phyloP scores from a whole-genome alignment of 2,888 invertebrate genomes.

The Muschampia plurimacula region DNA sequence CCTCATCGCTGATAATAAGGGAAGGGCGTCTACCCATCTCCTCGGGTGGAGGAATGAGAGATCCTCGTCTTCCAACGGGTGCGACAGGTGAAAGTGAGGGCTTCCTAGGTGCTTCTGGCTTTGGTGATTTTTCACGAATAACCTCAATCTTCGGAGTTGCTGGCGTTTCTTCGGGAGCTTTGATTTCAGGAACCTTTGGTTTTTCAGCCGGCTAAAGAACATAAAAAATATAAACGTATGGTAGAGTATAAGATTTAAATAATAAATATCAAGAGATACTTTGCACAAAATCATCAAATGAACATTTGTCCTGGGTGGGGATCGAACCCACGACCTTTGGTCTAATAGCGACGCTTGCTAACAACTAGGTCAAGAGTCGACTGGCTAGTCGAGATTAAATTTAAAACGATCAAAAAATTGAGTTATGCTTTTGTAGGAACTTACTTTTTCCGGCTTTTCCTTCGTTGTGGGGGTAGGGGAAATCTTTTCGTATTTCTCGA shows the following conservation, averaged over 20 bases:
- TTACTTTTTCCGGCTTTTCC: conserved; percentile 78
- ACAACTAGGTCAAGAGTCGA: too few relatives aligned
- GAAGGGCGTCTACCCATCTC: conserved; percentile 95
- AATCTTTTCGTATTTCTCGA: conserved; percentile 88
- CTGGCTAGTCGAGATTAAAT: background rate
- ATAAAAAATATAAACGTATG: conserved; percentile 27
- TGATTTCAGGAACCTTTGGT: conserved; percentile 89
- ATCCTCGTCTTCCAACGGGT: conserved; percentile 87
- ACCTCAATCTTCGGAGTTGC: conserved; percentile 95
- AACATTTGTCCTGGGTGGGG: too few relatives aligned
- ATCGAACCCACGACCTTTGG: too few relatives aligned
- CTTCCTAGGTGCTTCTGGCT: conserved; percentile 88
- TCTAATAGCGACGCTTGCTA: too few relatives aligned
- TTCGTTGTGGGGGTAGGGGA: conserved; percentile 81
- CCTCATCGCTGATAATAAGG: conserved; percentile 97
- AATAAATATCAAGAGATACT: too few relatives aligned
- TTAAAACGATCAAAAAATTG: background rate
- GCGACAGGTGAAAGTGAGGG: conserved; percentile 89
- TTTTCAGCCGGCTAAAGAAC: conserved; percentile 50
- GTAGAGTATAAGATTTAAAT: background rate
- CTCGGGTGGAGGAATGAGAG: conserved; percentile 95
- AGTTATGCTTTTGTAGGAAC: background rate
- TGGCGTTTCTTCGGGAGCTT: conserved; percentile 85
- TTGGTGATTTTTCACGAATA: conserved; percentile 91
- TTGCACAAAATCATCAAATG: too few relatives aligned